Evolutionary conservation across 1,140 invertebrate genomes (phyloP).

Genomic region (Acromyrmex heyeri): DNA sequence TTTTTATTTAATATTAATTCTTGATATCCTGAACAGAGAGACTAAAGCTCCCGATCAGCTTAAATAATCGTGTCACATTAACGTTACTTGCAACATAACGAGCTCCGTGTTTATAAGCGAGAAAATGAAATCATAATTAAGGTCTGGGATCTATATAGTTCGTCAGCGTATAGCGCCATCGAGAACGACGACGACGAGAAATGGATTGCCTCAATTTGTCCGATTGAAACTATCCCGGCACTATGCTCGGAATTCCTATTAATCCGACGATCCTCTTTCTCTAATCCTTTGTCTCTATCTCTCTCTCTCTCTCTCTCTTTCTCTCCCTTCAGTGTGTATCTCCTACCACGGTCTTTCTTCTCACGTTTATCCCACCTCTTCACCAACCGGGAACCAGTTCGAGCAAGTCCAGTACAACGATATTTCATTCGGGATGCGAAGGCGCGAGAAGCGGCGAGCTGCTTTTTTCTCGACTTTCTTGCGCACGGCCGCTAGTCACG

Average conservation of each 20-base stretch:
- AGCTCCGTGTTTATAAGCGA: slow-evolving; percentile 25
- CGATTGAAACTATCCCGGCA: slow-evolving; percentile 82
- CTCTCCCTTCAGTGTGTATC: slow-evolving; percentile 13
- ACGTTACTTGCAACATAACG: background rate
- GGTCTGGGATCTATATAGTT: slow-evolving; percentile 65
- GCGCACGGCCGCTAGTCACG: slow-evolving; percentile 42
- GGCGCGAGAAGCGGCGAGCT: slow-evolving; percentile 34
- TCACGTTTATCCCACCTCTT: slow-evolving; percentile 48
- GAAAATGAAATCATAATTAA: slow-evolving; percentile 78
- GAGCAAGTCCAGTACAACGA: slow-evolving; percentile 69
- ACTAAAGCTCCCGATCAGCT: background rate
- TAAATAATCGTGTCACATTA: background rate
- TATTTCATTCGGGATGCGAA: slow-evolving; percentile 75
- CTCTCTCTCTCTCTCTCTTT: slow-evolving; percentile 4
- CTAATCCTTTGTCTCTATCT: slow-evolving; percentile 41
- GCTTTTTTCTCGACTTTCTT: slow-evolving; percentile 47
- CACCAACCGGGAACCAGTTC: slow-evolving; percentile 70
- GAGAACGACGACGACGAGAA: slow-evolving; percentile 75
- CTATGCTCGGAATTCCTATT: slow-evolving; percentile 83
- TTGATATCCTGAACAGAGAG: background rate
- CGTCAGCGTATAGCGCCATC: slow-evolving; percentile 43
- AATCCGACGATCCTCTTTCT: slow-evolving; percentile 68
- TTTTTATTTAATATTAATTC: slow-evolving; percentile 11
- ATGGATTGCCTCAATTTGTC: slow-evolving; percentile 83
- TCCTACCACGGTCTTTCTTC: slow-evolving; percentile 14